Conservation (phyloP, 2,113 vertebrate genomes). For the Australoheros scitulus region DNA sequence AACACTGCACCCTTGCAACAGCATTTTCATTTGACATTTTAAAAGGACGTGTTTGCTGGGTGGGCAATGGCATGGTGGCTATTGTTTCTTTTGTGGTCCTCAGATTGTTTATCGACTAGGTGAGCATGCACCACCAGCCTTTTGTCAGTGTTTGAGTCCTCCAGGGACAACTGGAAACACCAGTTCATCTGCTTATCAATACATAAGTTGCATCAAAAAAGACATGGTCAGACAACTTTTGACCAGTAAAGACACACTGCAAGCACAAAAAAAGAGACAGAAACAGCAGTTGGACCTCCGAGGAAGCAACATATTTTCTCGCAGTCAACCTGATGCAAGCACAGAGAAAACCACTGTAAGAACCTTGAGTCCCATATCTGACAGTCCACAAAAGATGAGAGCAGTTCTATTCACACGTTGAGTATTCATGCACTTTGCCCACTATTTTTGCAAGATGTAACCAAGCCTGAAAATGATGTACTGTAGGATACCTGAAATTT, state of each 20-base stretch:
- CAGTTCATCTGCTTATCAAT: slow-evolving; percentile 46
- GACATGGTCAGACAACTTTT: slow-evolving; percentile 29
- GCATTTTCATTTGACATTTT: slow-evolving; percentile 74
- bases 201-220: slow-evolving; percentile 49
- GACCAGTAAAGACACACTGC: slow-evolving; percentile 25
- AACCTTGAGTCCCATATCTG: slow-evolving; percentile 4
- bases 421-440: not conserved
- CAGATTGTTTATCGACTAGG: slow-evolving; percentile 79
- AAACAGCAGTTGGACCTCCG: slow-evolving; percentile 20
- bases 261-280: not conserved
- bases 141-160: slow-evolving; percentile 47
- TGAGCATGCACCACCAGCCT: slow-evolving; percentile 37
- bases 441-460: not conserved
- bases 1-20: slow-evolving; percentile 57
- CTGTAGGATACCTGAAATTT: not conserved
- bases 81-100: slow-evolving; percentile 74
- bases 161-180: slow-evolving; percentile 49
- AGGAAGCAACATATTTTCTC: slow-evolving; percentile 23
- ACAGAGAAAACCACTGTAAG: slow-evolving; percentile 41
- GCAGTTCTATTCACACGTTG: not conserved
- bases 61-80: slow-evolving; percentile 59
- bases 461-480: slow-evolving; percentile 2
- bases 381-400: slow-evolving; percentile 1
- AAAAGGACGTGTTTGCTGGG: slow-evolving; percentile 67
- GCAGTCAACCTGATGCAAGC: slow-evolving; percentile 56